A percentile compares a stretch with the other conserved stretches of the same genome.
Conservation (phyloP, 2,113 vertebrate genomes). For the Stercorarius parasiticus region DNA sequence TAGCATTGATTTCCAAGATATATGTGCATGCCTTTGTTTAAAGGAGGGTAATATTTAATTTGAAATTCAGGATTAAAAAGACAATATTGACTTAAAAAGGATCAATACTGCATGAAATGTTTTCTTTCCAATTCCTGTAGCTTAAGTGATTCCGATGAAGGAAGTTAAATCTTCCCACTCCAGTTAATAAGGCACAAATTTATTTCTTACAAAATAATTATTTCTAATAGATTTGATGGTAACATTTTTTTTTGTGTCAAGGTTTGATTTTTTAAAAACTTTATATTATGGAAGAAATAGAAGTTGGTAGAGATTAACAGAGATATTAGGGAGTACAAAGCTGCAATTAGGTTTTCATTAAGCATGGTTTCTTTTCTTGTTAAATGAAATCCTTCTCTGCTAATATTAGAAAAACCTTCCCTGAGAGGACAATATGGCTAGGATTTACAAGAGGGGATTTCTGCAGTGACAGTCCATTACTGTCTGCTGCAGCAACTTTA, state of each 20-base stretch:
- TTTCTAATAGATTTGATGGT: neutral
- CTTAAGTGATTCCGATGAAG: neutral
- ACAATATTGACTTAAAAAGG: neutral
- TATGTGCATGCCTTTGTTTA: neutral
- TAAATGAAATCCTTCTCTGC: neutral
- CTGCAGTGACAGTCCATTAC: neutral
- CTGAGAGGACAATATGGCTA: neutral
- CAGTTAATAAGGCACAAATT: neutral
- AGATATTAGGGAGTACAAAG: neutral
- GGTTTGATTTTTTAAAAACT: neutral
- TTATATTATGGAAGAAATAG: neutral
- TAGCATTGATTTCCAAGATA: neutral
- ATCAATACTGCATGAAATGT: neutral
- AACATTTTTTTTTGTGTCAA: neutral
- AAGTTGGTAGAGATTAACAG: neutral
- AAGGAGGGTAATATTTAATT: neutral
- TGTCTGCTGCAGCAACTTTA: neutral
- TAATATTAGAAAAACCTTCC: neutral
- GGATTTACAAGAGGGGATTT: neutral
- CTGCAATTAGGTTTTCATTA: neutral
- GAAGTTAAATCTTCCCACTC: neutral
- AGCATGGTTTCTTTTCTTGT: neutral
- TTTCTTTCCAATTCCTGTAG: neutral
- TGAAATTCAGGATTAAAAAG: slow-evolving; percentile 11
- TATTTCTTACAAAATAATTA: neutral